Evolutionary conservation across 2,797 vertebrate genomes (phyloP).

Genomic region (Chrosomus eos): DNA sequence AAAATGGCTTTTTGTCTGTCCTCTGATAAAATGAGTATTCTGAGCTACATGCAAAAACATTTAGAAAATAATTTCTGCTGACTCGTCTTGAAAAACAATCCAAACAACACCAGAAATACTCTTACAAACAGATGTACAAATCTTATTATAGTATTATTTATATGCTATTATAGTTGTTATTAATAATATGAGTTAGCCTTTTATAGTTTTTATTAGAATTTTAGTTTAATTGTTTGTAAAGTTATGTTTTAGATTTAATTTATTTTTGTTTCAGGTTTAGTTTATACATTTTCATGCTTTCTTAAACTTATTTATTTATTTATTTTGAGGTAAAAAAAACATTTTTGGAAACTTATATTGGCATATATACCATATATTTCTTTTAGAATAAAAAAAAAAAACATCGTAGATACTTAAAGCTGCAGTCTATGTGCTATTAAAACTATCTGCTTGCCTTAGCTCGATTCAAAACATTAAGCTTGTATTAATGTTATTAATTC

Average conservation of each 20-base stretch:
- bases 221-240: not conserved
- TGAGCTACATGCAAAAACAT: not conserved
- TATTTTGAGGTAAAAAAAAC: no score
- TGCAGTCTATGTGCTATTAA: no score
- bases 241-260: not conserved
- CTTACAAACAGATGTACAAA: not conserved
- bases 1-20: not conserved
- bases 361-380: not conserved
- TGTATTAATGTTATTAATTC: no score
- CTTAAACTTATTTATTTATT: no score
- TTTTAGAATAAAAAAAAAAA: not conserved
- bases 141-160: not conserved
- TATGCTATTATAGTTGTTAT: not conserved
- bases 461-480: no score
- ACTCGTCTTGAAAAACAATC: not conserved
- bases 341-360: no score
- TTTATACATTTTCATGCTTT: not conserved
- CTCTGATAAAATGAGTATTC: not conserved
- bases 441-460: no score
- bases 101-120: not conserved
- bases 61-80: not conserved
- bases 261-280: not conserved
- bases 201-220: not conserved
- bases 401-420: no score
- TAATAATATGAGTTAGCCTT: not conserved